phyloP scores from a whole-genome alignment of 1,140 invertebrate genomes.

The Triops cancriformis region DNA sequence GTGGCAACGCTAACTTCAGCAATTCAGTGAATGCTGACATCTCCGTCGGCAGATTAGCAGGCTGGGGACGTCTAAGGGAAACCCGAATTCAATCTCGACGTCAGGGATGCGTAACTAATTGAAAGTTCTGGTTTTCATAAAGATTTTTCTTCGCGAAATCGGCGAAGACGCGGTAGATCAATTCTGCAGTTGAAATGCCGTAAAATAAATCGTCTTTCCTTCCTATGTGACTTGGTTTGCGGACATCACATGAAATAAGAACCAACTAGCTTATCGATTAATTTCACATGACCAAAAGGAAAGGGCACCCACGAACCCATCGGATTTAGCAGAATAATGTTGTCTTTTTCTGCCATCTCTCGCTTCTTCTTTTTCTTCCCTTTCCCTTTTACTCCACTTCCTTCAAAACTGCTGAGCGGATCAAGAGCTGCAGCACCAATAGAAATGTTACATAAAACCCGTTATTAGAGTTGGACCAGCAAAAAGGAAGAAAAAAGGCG shows the following conservation, averaged over 20 bases:
- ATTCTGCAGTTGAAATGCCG: background rate
- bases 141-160: too few relatives aligned
- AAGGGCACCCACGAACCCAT: background rate
- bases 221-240: background rate
- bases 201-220: background rate
- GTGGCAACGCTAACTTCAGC: too few relatives aligned
- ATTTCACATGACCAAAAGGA: background rate
- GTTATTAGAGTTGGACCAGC: background rate
- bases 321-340: background rate
- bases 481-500: too few relatives aligned
- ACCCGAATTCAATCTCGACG: too few relatives aligned
- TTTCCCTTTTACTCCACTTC: too few relatives aligned
- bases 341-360: background rate
- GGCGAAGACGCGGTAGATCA: too few relatives aligned
- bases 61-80: too few relatives aligned
- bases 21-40: too few relatives aligned
- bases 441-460: background rate
- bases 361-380: background rate
- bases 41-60: too few relatives aligned
- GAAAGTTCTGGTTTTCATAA: too few relatives aligned
- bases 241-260: background rate
- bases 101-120: too few relatives aligned
- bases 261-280: conserved; percentile 6
- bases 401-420: background rate
- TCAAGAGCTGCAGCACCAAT: background rate